phyloP scores from a whole-genome alignment of 2,888 invertebrate genomes.

The Beris morrisii region DNA sequence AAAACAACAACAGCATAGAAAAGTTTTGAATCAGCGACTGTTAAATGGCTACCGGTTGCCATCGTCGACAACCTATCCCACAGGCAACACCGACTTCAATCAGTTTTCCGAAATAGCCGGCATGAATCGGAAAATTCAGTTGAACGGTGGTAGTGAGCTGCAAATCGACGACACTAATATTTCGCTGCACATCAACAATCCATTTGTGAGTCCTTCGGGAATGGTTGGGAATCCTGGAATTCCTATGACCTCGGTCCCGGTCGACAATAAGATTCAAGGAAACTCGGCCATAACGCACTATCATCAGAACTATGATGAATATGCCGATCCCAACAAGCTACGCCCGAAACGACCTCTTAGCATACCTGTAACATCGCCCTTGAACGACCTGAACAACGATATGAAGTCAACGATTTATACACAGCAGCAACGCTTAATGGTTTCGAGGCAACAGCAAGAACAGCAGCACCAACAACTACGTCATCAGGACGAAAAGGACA shows the following conservation, averaged over 20 bases:
- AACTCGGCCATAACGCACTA: conserved; percentile 28
- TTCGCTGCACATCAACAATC: conserved; percentile 43
- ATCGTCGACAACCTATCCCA: conserved; percentile 12
- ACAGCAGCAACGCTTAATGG: conserved; percentile 35
- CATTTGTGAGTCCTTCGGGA: conserved; percentile 35
- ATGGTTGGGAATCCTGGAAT: not conserved
- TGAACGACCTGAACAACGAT: conserved; percentile 41
- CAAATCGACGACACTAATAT: conserved; percentile 44
- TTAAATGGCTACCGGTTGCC: conserved; percentile 39
- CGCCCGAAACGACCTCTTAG: conserved; percentile 62
- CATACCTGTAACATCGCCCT: conserved; percentile 58
- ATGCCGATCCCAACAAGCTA: conserved; percentile 51
- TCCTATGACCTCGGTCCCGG: not conserved
- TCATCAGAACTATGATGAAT: conserved; percentile 42
- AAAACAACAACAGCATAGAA: conserved; percentile 35
- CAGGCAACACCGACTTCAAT: not conserved
- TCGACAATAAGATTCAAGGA: conserved; percentile 8
- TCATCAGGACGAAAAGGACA: conserved; percentile 48
- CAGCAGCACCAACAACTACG: conserved; percentile 37
- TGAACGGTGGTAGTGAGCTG: conserved; percentile 43
- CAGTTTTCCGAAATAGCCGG: conserved; percentile 27
- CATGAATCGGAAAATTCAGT: conserved; percentile 42
- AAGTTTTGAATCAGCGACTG: conserved; percentile 37
- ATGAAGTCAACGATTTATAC: conserved; percentile 38
- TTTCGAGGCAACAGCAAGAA: conserved; percentile 20